Base-by-base conservation (phyloP, 2,888 invertebrate genomes). In the Lasioglossum lativentre region DNA sequence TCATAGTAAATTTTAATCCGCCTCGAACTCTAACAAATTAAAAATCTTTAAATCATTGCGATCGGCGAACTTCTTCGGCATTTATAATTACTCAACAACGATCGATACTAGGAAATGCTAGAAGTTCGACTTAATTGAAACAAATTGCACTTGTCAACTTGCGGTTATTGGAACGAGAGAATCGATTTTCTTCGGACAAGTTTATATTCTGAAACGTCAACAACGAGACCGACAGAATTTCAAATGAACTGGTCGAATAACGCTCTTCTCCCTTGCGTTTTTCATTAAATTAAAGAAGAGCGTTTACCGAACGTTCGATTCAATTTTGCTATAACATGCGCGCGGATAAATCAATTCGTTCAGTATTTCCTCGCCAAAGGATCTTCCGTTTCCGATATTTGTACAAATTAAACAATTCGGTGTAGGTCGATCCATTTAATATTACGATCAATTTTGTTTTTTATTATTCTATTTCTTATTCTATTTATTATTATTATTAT, bases 51-150 rank as follows among this genome's bases (percentile, higher is more conserved):
- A 40, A 16, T 70, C n/a, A 34, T 34, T 8, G 2, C 34, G 30
- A 30, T 34, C 19, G 8, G 34, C 8, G 30, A 68, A 47, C 40
- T 34, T n/a, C 16, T 23, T 2, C 42, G 4, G 4, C 19, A 12
- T 14, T 14, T 34, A 42, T 66, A 72, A 75, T 80, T 80, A 76
- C 27, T 80, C 75, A 16, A 45, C 38, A 34, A 16, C 19, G n/a
- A n/a, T 52, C 75, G 42, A 40, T 16, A 38, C 66, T 40, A 14
- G 8, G 40, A 4, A 6, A 68, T 10, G 27, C 16, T 6, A 52
- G n/a, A 71, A 83, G 63, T 45, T 42, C 38, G 14, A 34, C 47
- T 83, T 76, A 72, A 76, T 80, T 75, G 71, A 47, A 52, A 80
- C 40, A 42, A 80, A 83, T 83, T 76, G 47, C 47, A 59, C 23